Percentiles rank a stretch among this genome's conserved stretches.
Evolutionary conservation across 2,888 invertebrate species (phyloP).

Genomic region (Agrenia bidenticulata): DNA sequence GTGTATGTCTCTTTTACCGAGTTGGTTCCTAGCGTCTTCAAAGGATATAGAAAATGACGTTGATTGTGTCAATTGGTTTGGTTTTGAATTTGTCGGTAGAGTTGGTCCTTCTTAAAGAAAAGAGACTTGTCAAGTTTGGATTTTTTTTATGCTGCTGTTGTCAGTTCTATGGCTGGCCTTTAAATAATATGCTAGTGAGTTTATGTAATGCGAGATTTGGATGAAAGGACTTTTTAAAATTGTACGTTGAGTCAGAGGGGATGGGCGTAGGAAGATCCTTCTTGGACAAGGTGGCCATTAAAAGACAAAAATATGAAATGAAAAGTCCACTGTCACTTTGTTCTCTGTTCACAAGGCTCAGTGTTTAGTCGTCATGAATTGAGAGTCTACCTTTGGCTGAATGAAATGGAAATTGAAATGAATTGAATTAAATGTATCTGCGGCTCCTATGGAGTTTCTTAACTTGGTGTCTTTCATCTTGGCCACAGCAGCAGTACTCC

Average conservation of each 20-base stretch:
- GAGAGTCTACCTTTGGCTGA: conserved; percentile 4
- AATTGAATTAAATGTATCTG: conserved; percentile 23
- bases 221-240: not conserved
- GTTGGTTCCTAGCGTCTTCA: conserved; percentile 21
- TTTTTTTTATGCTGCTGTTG: too few relatives aligned
- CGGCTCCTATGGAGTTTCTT: conserved; percentile 14
- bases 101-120: not conserved
- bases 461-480: conserved; percentile 6
- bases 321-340: conserved; percentile 45
- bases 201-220: conserved; percentile 11
- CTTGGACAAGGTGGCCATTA: conserved; percentile 2
- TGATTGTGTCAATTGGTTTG: conserved; percentile 41
- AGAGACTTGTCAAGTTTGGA: conserved; percentile 3
- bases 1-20: not conserved
- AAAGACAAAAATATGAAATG: not conserved
- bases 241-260: conserved; percentile 11
- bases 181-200: not conserved
- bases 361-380: not conserved
- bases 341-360: not conserved
- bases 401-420: conserved; percentile 23
- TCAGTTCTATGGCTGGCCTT: too few relatives aligned
- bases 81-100: not conserved
- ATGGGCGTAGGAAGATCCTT: conserved; percentile 19
- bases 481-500: not conserved
- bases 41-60: conserved; percentile 37